Base-by-base conservation (phyloP, 2,113 vertebrate genomes). In the Equus quagga region DNA sequence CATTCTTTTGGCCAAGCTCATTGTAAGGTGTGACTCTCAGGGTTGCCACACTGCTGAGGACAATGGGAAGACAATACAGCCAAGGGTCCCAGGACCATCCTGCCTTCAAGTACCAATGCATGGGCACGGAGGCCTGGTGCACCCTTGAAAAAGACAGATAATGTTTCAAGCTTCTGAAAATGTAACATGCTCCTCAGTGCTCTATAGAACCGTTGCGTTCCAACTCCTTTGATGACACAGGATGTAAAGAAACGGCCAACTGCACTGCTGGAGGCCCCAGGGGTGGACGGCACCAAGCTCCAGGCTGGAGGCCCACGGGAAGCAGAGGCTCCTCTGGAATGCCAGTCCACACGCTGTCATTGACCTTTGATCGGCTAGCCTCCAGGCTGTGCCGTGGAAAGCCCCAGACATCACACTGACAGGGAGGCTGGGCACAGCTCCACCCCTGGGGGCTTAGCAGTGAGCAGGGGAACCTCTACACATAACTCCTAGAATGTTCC, bases 391-490 rank as follows among this genome's bases (percentile, higher is more conserved):
- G 89, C 97, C 97, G 94, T 97, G 96, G 95, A 98, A 96, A 98
- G 92, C 97, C 98, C 97, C 97, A 97, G 98, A 97, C 80, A 4
- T 96, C 97, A 83, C 81, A 60, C 98, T 96, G 98, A 96, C 94
- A 97, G 91, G 96, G 96, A 98, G 96, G 96, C 96, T 97, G 98
- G 98, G 96, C 98, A 96, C 97, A 96, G 96, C 93, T 41, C 36
- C 97, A 98, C 97, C 96, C 97, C 89, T 54, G 91, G 88, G 97
- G 91, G 93, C 95, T 64, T 56, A 26, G 67, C 6, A 26, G 36
- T n/a, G n/a, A 60, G 6, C 6, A 72, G 62, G 5, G 31, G 0
- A 0, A 5, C 36, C 41, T 56, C 31, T 21, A 31, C 23, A n/a
- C 2, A 31, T 3, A 13, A 79, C 26, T 46, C 56, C 33, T 23